Conservation (phyloP, 2,888 invertebrate species). For the Aphodius granarius region DNA sequence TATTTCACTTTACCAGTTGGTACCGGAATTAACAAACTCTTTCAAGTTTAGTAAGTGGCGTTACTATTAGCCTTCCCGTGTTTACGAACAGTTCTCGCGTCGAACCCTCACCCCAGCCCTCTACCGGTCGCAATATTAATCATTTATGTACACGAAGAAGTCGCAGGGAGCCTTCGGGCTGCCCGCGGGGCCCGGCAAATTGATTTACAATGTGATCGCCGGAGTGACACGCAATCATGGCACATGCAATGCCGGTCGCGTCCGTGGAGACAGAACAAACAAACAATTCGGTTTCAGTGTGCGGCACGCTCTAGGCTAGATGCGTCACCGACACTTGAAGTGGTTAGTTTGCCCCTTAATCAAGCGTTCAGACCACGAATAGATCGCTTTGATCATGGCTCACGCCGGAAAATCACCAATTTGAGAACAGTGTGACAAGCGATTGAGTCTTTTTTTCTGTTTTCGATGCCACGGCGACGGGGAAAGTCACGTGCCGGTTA, state of each 20-base stretch:
- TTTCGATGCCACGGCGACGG: neutral
- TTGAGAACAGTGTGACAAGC: neutral
- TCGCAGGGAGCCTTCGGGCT: neutral
- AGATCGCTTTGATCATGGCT: neutral
- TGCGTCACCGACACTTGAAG: neutral
- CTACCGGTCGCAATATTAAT: neutral
- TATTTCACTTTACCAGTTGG: neutral
- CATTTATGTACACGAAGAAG: neutral
- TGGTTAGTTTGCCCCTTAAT: neutral
- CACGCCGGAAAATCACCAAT: neutral
- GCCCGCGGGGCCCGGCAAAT: constrained; percentile 3
- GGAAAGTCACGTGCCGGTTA: neutral
- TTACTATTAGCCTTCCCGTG: neutral
- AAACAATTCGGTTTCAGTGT: neutral
- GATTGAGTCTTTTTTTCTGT: neutral
- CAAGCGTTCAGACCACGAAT: neutral
- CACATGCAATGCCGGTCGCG: constrained; percentile 3
- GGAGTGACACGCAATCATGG: constrained; percentile 4
- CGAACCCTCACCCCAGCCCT: neutral
- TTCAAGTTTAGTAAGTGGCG: neutral
- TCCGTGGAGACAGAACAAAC: neutral
- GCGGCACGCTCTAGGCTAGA: neutral
- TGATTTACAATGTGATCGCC: constrained; percentile 10
- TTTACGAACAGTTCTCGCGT: neutral
- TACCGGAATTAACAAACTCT: neutral